A percentile compares a stretch with the other conserved stretches of the same genome.
These are phyloP conservation scores for Podabrus alpinus DNA, from an alignment of 2,888 invertebrate species.

Conservation along the genomic window DNA sequence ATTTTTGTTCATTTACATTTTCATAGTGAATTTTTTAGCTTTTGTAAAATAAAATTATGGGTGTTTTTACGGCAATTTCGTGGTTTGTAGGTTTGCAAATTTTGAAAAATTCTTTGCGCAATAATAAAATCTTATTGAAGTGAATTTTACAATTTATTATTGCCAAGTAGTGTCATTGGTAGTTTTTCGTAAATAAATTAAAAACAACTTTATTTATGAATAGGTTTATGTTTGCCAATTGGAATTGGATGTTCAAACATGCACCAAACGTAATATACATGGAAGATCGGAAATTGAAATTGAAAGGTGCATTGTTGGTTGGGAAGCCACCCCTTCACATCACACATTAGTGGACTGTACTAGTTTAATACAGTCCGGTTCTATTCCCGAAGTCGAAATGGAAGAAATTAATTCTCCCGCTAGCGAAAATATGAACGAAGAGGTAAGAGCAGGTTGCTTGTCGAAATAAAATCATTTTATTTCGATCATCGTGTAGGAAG, in stretches of 20 bases:
- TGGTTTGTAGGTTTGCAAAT: neutral
- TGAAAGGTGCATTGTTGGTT: constrained; percentile 68
- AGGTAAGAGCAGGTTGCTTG: constrained; percentile 43
- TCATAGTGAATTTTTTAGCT: too few species aligned
- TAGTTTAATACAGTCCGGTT: constrained; percentile 80
- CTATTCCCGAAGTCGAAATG: constrained; percentile 85
- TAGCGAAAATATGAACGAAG: constrained; percentile 57
- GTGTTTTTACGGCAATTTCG: neutral
- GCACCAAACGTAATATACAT: constrained; percentile 85
- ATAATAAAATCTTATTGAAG: neutral
- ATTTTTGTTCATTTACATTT: too few species aligned
- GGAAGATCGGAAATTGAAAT: constrained; percentile 79
- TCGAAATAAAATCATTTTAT: neutral
- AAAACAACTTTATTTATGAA: neutral
- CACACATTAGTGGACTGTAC: constrained; percentile 83
- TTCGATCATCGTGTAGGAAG: neutral
- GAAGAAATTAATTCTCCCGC: constrained; percentile 58
- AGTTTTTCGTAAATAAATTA: neutral
- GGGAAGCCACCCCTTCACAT: constrained; percentile 80
- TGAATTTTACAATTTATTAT: neutral
- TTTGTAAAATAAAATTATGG: too few species aligned
- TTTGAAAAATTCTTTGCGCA: too few species aligned
- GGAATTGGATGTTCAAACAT: constrained; percentile 77
- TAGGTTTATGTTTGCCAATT: constrained; percentile 91
- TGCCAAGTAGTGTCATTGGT: too few species aligned